Conservation (phyloP, 2,888 invertebrate species). For the Germaria angustata region DNA sequence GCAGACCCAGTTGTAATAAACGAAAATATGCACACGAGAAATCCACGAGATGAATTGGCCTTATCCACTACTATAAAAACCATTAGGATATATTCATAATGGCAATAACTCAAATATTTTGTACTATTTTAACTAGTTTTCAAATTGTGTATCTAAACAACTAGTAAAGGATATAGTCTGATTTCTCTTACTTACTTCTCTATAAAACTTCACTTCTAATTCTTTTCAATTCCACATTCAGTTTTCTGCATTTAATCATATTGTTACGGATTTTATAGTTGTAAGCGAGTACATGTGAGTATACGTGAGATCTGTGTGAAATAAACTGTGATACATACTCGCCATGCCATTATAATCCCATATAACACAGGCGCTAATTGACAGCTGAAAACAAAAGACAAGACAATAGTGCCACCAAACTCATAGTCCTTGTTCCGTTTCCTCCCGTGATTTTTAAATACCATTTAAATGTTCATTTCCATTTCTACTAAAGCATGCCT, state of each 20-base stretch:
- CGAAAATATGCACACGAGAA: too few relatives aligned
- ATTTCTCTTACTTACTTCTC: not conserved
- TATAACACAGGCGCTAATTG: constrained; percentile 64
- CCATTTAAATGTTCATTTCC: constrained; percentile 20
- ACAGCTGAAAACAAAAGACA: constrained; percentile 50
- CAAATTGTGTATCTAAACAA: too few relatives aligned
- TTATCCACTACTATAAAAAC: too few relatives aligned
- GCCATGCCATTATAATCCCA: constrained; percentile 60
- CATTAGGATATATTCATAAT: too few relatives aligned
- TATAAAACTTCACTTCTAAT: not conserved
- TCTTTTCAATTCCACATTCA: not conserved
- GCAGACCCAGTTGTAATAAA: too few relatives aligned
- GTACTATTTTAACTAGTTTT: too few relatives aligned
- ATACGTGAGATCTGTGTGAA: not conserved
- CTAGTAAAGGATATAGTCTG: not conserved
- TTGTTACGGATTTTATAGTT: constrained; percentile 3
- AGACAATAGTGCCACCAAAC: not conserved
- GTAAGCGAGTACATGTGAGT: not conserved
- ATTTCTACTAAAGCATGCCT: constrained; percentile 30
- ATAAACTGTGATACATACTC: constrained; percentile 33
- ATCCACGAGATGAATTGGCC: too few relatives aligned
- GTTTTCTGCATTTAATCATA: not conserved
- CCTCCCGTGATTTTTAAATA: not conserved
- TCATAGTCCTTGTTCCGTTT: not conserved
- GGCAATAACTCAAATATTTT: too few relatives aligned